Conservation (phyloP, 2,888 invertebrate species). For the Athalia circularis region DNA sequence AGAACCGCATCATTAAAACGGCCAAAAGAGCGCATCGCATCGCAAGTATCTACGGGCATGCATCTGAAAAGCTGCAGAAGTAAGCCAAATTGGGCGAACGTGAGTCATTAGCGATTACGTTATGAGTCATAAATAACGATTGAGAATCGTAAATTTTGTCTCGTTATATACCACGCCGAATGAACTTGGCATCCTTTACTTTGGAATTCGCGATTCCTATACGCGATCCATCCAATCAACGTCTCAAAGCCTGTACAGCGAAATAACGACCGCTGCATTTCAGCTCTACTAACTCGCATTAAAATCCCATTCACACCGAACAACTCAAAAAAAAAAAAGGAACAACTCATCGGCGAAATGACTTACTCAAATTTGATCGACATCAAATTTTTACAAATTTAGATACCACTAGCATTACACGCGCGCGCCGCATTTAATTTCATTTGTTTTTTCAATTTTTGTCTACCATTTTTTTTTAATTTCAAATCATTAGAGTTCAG, state of each 20-base stretch:
- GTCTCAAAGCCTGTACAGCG: constrained; percentile 35
- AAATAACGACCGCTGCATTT: constrained; percentile 36
- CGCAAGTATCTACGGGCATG: neutral
- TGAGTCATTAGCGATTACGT: constrained; percentile 52
- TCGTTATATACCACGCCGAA: constrained; percentile 49
- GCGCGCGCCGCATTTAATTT: no score
- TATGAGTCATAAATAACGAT: constrained; percentile 52
- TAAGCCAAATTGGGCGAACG: constrained; percentile 35
- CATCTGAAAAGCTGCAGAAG: neutral
- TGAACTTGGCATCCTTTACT: constrained; percentile 47
- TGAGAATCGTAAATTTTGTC: constrained; percentile 51
- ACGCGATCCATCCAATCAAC: constrained; percentile 42
- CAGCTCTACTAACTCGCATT: constrained; percentile 6
- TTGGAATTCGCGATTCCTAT: constrained; percentile 40
- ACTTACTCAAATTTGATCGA: neutral
- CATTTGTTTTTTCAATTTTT: no score
- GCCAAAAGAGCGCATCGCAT: constrained; percentile 3
- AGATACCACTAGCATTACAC: no score
- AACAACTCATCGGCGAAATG: neutral
- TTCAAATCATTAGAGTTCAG: no score
- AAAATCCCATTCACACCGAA: constrained; percentile 6
- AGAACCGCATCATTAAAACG: constrained; percentile 25
- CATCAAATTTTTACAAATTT: neutral
- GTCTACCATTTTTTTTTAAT: no score
- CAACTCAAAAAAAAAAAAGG: neutral